These are phyloP conservation scores for Chelidonichthys spinosus DNA, from an alignment of 2,797 vertebrate genomes.

Conservation along the genomic window DNA sequence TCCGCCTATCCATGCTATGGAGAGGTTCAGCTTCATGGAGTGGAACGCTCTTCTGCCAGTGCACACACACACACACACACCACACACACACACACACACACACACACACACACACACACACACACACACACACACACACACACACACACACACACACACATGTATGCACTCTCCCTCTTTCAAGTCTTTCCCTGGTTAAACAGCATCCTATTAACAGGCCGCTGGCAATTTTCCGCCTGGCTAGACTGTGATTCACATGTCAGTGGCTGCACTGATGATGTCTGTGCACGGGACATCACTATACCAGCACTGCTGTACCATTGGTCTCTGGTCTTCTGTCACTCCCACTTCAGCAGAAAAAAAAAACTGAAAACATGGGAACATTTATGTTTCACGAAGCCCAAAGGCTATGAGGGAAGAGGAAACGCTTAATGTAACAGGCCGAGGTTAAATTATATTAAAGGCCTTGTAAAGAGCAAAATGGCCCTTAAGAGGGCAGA, in stretches of 20 bases:
- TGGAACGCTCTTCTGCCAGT: background rate
- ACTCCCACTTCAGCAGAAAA: slow-evolving; percentile 10
- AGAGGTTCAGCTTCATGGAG: slow-evolving; percentile 32
- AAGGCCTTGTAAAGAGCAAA: background rate
- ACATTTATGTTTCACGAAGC: slow-evolving; percentile 21
- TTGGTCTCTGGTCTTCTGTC: slow-evolving; percentile 18
- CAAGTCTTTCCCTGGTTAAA: slow-evolving; percentile 62
- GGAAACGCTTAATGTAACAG: background rate
- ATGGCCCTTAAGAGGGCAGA: background rate
- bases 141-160: slow-evolving; percentile 20
- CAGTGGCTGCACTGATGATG: slow-evolving; percentile 58
- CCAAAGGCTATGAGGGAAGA: background rate
- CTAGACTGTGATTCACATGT: slow-evolving; percentile 70
- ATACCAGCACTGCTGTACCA: slow-evolving; percentile 12
- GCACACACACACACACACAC: slow-evolving; percentile 14
- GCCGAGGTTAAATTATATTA: background rate
- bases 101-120: background rate
- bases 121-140: background rate
- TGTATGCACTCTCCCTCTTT: slow-evolving; percentile 15
- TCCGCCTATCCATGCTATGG: background rate
- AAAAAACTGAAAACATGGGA: background rate
- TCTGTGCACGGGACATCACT: slow-evolving; percentile 34
- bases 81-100: slow-evolving; percentile 20
- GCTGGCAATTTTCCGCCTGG: slow-evolving; percentile 74
- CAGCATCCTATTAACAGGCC: slow-evolving; percentile 64